A percentile compares a stretch with the other conserved stretches of the same genome.
Evolutionary conservation across 2,113 vertebrate species (phyloP).

Genomic region (Atherinomorus stipes): DNA sequence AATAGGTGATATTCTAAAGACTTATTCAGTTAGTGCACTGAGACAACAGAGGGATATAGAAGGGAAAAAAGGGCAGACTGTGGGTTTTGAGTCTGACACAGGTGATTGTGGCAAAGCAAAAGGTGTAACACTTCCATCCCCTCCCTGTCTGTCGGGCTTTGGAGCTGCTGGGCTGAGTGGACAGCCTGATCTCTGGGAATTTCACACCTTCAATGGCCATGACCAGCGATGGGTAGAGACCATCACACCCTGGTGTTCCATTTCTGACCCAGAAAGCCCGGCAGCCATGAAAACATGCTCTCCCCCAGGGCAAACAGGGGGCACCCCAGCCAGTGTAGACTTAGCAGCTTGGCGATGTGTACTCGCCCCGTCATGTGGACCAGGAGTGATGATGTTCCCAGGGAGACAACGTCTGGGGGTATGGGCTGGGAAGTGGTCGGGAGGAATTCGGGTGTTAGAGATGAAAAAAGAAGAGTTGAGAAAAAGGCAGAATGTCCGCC

Average conservation of each 20-base stretch:
- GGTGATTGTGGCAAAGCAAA: slow-evolving; percentile 51
- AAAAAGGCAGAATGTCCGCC: slow-evolving; percentile 3
- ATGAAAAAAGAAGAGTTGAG: slow-evolving; percentile 35
- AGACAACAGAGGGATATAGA: slow-evolving; percentile 19
- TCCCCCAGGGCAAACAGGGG: slow-evolving; percentile 73
- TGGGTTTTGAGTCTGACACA: slow-evolving; percentile 48
- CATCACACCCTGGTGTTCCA: slow-evolving; percentile 63
- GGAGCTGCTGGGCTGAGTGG: slow-evolving; percentile 38
- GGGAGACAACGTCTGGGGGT: slow-evolving; percentile 49
- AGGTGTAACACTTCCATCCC: slow-evolving; percentile 38
- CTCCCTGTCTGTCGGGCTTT: slow-evolving; percentile 37
- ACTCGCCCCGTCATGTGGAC: slow-evolving; percentile 74
- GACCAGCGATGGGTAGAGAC: slow-evolving; percentile 29
- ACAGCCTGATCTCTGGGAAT: slow-evolving; percentile 63
- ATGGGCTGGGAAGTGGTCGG: slow-evolving; percentile 17
- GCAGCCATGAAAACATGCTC: slow-evolving; percentile 64
- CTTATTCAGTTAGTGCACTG: slow-evolving; percentile 18
- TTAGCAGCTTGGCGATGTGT: slow-evolving; percentile 81
- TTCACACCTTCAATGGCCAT: slow-evolving; percentile 49
- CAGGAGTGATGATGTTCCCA: slow-evolving; percentile 78
- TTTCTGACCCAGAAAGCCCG: slow-evolving; percentile 62
- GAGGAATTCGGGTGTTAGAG: slow-evolving; percentile 7
- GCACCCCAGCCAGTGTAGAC: slow-evolving; percentile 72
- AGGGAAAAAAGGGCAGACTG: slow-evolving; percentile 20
- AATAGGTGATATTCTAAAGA: slow-evolving; percentile 19